Base-by-base conservation (phyloP, 2,797 vertebrate species). In the Pipistrellus pipistrellus region DNA sequence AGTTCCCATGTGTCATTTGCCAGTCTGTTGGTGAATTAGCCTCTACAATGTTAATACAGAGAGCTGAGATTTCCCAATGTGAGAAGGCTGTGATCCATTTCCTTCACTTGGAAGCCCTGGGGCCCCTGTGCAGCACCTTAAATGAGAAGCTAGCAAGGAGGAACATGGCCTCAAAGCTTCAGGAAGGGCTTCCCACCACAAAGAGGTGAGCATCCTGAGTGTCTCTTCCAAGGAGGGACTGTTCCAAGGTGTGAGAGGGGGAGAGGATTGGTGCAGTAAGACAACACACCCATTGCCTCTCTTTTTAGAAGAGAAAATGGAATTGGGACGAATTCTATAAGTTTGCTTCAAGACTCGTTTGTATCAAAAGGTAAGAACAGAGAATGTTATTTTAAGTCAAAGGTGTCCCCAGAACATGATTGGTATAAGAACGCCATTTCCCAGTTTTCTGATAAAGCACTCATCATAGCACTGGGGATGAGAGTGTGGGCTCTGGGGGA, bases 331-430 rank as follows among this genome's bases (percentile, higher is more conserved):
- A 48, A 38, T 71, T 80, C 30, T 73, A 32, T 44, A 93, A 86
- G 94, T 96, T 96, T 96, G 91, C 88, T 80, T 95, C 46, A 93
- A 91, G 35, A 89, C 94, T 87, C 93, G 62, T 95, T 91, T 30
- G 13, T 64, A 66, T 88, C 44, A 90, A 87, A 93, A 92, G 23
- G 71, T 55, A 88, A 89, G 25, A 89, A 41, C 11, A 81, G 46
- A 82, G 21, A 48, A 73, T 27, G 57, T 85, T 88, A 88, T 95
- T 41, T 68, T 86, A 96, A 95, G 32, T 51, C 91, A 69, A 85
- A 95, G 62, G 85, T 92, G 20, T 95, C 93, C 89, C 46, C 86
- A 86, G 88, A 83, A 72, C 84, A 85, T 53, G 27, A 87, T 69
- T 88, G 91, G 87, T 84, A 30, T 66, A 96, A 97, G 85, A 46